Evolutionary conservation across 2,797 vertebrate species (phyloP), one percentile per base, ranked within the genome.

Genomic region (Pseudotriccus pelzelni): DNA sequence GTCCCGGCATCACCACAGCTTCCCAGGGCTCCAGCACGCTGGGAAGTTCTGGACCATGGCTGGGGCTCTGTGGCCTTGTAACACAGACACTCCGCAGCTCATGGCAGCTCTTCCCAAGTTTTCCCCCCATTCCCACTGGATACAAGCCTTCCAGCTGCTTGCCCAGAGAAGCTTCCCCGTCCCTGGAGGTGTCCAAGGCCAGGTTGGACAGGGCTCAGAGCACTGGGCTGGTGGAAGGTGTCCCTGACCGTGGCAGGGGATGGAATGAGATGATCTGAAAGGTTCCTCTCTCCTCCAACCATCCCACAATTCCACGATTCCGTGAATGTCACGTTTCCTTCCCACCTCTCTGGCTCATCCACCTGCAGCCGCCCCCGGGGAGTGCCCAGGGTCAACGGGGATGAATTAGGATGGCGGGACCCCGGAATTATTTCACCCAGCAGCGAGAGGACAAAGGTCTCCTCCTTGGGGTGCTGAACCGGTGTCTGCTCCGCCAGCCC

Each of bases 21-120:
- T 21, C n/a, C 4, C 1, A 9, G 14, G 14, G 50, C 25, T 62
- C 39, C 55, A 2, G 63, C 17, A 36, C 25, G 4, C 14, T 0
- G 6, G 19, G 41, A 15, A 18, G n/a, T 27, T 16, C 46, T 23
- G 44, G 25, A 18, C 10, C 1, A 0, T 0, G 14, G 49, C 56
- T 1, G 0, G 2, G 10, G 46, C 21, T 37, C 47, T 5, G 0
- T 0, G 8, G 41, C 13, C 36, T 60, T 41, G 8, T 3, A 22
- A 12, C n/a, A 23, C 55, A 5, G 25, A 6, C 9, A 12, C 37
- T 16, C 15, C 1, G 32, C 7, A 18, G 19, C 27, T 20, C 56
- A 10, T 18, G 18, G 27, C n/a, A 0, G 3, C 58, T 19, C 23
- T 32, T 22, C 32, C 74, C 55, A 32, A 32, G 49, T 25, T 64